These are phyloP conservation scores for Drosophila orena DNA, from an alignment of 1,140 invertebrate genomes.

Conservation along the genomic window DNA sequence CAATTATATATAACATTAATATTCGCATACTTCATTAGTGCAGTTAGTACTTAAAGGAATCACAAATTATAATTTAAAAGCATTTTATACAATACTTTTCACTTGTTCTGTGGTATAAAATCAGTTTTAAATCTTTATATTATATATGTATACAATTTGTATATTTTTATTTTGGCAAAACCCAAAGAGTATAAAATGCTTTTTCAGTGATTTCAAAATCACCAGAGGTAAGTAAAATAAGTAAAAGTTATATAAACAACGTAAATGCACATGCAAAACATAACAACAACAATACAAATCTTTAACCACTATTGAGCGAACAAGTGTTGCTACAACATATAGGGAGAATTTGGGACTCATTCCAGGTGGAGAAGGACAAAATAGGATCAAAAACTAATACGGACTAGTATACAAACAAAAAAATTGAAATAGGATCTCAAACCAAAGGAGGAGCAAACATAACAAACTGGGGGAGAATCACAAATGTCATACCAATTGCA, in stretches of 20 bases:
- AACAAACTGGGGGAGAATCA: slow-evolving; percentile 23
- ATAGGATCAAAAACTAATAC: background rate
- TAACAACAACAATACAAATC: slow-evolving; percentile 74
- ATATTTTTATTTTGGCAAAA: background rate
- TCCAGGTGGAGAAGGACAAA: slow-evolving; percentile 7
- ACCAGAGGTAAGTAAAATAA: background rate
- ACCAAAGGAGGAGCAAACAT: slow-evolving; percentile 14
- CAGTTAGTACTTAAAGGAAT: slow-evolving; percentile 8
- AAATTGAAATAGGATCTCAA: slow-evolving; percentile 4
- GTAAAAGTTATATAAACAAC: slow-evolving; percentile 8
- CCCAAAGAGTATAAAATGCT: background rate
- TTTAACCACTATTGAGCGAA: slow-evolving; percentile 35
- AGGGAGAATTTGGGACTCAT: slow-evolving; percentile 1
- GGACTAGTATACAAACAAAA: background rate
- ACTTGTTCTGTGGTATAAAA: no score
- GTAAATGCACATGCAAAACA: slow-evolving; percentile 70
- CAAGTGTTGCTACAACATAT: background rate
- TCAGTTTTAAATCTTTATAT: no score
- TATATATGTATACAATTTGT: background rate
- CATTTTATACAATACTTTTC: slow-evolving; percentile 1
- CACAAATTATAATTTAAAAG: background rate
- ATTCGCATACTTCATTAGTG: background rate
- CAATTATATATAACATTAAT: background rate
- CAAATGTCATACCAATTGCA: slow-evolving; percentile 73
- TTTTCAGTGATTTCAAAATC: background rate